A percentile compares a stretch with the other conserved stretches of the same genome.
These are phyloP conservation scores for Oryzias curvinotus DNA, from an alignment of 2,113 vertebrate genomes.

Conservation along the genomic window DNA sequence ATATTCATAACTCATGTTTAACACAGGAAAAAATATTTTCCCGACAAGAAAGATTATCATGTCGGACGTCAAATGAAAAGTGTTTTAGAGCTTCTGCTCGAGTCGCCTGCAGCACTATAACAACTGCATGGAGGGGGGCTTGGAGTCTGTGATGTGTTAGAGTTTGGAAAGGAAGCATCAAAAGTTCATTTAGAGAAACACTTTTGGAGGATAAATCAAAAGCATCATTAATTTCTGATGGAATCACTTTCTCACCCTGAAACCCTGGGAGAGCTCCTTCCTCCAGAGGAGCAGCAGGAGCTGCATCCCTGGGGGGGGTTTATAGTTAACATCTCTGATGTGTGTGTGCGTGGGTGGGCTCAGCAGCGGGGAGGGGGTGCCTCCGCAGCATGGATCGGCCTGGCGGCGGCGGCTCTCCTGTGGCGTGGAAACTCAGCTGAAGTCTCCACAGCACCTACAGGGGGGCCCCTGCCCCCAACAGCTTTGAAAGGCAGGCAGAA, in stretches of 20 bases:
- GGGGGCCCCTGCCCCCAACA: constrained; percentile 1
- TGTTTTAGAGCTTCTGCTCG: neutral
- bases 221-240: neutral
- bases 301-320: neutral
- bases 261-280: neutral
- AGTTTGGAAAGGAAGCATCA: neutral
- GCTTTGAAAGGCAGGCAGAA: too few species aligned
- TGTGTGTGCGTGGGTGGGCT: constrained; percentile 3
- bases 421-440: constrained; percentile 9
- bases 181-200: neutral
- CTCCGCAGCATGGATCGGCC: constrained; percentile 16
- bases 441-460: neutral
- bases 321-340: neutral
- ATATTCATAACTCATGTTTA: too few species aligned
- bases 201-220: neutral
- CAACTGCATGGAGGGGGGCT: neutral
- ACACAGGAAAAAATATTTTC: too few species aligned
- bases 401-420: constrained; percentile 12
- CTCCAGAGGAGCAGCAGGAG: constrained; percentile 5
- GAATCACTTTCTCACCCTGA: constrained; percentile 3
- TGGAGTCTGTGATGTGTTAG: neutral
- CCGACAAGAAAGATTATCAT: too few species aligned
- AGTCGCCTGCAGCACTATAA: neutral
- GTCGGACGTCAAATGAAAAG: too few species aligned
- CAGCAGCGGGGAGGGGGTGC: constrained; percentile 7